Base-by-base conservation (phyloP, 2,113 vertebrate genomes). In the Mus spicilegus region DNA sequence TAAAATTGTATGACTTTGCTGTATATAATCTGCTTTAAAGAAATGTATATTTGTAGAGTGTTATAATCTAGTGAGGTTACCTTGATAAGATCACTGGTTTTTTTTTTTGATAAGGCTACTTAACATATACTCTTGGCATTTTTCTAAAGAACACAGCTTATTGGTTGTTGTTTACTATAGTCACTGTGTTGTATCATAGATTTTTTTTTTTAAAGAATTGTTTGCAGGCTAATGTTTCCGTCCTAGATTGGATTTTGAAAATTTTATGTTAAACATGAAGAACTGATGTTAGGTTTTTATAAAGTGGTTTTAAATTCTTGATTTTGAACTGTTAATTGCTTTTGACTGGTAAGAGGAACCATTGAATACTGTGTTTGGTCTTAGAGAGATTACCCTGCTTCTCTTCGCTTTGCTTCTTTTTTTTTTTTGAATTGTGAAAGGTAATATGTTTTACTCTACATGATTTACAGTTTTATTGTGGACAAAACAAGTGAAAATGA, bases 331-430 rank as follows among this genome's bases (percentile, higher is more conserved):
- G 17, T 91, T 94, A 14, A 76, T 36, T 92, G 81, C 13, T 94
- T 94, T 95, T 95, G 78, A 13, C 20, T 51, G n/a, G 67, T 93
- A 92, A 82, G 58, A 96, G 90, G 58, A 96, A 92, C 54, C n/a
- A 10, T 92, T 90, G 73, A 78, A 33, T 95, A 33, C 63, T 54
- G 88, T 94, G 20, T 91, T 95, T 93, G 63, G 58, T 93, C 75
- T 94, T 94, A 81, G 58, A 88, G 49, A 49, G 49, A 49, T 49
- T 65, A 65, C 10, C 24, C 63, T 65, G 24, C 63, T 65, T 65
- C 58, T 49, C 7, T 7, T 61, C 19, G 42, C 42, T 42, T 42
- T 42, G 42, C 42, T 42, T 42, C 11, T 28, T 10, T 28, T 67
- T 33, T 69, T 69, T 69, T 69, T 67, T 30, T 30, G 4, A 33